phyloP scores from a whole-genome alignment of 2,888 invertebrate species.

The Alviniconcha strummeri region DNA sequence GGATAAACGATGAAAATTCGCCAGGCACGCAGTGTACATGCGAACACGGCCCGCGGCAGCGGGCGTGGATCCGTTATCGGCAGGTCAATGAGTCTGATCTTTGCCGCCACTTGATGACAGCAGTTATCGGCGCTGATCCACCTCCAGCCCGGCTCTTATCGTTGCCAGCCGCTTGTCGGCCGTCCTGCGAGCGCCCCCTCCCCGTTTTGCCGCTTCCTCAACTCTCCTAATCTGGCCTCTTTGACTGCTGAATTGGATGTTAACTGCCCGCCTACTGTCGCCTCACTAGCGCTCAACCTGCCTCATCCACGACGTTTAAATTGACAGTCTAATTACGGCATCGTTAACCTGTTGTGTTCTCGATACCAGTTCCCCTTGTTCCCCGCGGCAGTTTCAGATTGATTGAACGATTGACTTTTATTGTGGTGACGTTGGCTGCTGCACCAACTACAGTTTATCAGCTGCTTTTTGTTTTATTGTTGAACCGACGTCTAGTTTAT shows the following conservation, averaged over 20 bases:
- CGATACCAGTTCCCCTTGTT: background rate
- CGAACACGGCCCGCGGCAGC: background rate
- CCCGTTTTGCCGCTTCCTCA: background rate
- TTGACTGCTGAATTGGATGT: background rate
- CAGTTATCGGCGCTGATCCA: background rate
- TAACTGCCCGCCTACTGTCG: background rate
- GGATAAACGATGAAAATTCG: no score
- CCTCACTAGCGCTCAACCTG: background rate
- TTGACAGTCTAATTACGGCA: constrained; percentile 2
- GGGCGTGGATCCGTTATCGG: constrained; percentile 10
- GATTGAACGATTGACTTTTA: background rate
- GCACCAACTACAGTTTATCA: background rate
- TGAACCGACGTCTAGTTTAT: no score
- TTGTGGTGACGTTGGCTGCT: background rate
- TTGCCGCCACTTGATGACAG: constrained; percentile 1
- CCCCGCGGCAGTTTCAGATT: background rate
- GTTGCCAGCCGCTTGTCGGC: background rate
- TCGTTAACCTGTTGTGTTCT: background rate
- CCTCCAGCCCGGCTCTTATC: background rate
- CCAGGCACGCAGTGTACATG: no score
- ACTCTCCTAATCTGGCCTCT: background rate
- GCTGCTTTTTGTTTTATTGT: no score
- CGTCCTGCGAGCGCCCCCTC: background rate
- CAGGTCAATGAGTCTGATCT: constrained; percentile 19
- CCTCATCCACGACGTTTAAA: background rate